Evolutionary conservation across 2,888 invertebrate species (phyloP).

Genomic region (Caenorhabditis sp.): DNA sequence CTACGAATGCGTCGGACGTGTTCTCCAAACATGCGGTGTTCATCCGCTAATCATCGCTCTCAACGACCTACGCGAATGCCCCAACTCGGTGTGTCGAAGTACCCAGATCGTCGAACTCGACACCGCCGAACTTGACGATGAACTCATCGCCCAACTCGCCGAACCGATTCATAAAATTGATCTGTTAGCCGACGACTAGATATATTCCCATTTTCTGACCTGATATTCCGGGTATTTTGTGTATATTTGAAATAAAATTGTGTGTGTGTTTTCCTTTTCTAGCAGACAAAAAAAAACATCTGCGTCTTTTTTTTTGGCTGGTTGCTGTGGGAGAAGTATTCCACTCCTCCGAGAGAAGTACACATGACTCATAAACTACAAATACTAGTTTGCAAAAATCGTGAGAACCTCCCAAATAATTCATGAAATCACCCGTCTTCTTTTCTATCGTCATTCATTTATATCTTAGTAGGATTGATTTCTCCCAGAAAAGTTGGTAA

Average conservation of each 20-base stretch:
- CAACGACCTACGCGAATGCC: conserved; percentile 52
- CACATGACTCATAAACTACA: conserved; percentile 1
- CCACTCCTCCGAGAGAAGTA: neutral
- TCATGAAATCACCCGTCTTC: neutral
- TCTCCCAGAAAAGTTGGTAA: no score
- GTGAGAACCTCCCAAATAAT: neutral
- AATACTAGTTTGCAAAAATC: neutral
- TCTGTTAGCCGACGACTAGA: conserved; percentile 4
- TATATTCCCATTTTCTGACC: neutral
- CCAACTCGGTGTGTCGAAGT: conserved; percentile 49
- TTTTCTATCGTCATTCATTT: neutral
- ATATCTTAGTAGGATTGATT: neutral
- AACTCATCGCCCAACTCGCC: conserved; percentile 19
- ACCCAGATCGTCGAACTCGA: conserved; percentile 41
- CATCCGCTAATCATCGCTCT: conserved; percentile 49
- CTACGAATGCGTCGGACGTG: conserved; percentile 52
- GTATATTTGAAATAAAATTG: neutral
- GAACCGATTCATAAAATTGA: conserved; percentile 39
- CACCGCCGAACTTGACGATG: conserved; percentile 9
- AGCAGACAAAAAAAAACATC: conserved; percentile 7
- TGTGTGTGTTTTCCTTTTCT: neutral
- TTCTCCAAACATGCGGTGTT: conserved; percentile 39
- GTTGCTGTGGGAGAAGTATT: neutral
- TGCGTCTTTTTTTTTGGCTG: conserved; percentile 3
- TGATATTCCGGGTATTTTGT: conserved; percentile 4